Evolutionary conservation across 2,797 vertebrate genomes (phyloP), one percentile per base, ranked within the genome.

Genomic region (Lindbergichthys nudifrons): DNA sequence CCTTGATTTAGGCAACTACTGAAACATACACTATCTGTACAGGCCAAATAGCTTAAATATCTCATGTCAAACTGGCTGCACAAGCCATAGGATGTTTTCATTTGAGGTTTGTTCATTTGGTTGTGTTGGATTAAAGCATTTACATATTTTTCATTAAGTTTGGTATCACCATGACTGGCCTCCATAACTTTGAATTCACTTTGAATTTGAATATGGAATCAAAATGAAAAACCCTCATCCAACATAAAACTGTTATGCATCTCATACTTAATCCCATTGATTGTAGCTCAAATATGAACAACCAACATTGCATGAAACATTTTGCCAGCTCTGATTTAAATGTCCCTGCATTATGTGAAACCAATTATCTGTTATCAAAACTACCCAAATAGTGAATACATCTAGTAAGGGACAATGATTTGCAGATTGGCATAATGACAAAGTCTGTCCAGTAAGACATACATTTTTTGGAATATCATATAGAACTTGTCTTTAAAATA

Each of bases 21-120:
- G 39, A 68, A 75, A 64, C 16, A 39, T 48, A 56, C 36, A 52
- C 36, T 48, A 54, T 23, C 39, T 60, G 56, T 59, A 70, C 18
- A 16, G 18, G 23, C 54, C 70, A 86, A 77, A 80, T 46, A 14
- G 59, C 63, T 84, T 79, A 18, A 66, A 8, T 54, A 50, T 57
- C 57, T 70, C 53, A 59, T 9, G 63, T 73, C 13, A 62, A 69
- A 69, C 21, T 46, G 21, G 13, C 45, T 48, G 32, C 62, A 45
- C 12, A 62, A 58, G 39, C 41, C 61, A 19, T 12, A 42, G 18
- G 45, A 21, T 47, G 11, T 4, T 54, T 64, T 51, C 1, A 58
- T 59, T 19, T 50, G 62, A 1, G 53, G 15, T 21, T 48, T 62
- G 39, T 52, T 70, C n/a, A 59, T 11, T 51, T 15, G 21, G 32